These are phyloP conservation scores for Boleophthalmus pectinirostris DNA, from an alignment of 2,113 vertebrate genomes.

Conservation along the genomic window DNA sequence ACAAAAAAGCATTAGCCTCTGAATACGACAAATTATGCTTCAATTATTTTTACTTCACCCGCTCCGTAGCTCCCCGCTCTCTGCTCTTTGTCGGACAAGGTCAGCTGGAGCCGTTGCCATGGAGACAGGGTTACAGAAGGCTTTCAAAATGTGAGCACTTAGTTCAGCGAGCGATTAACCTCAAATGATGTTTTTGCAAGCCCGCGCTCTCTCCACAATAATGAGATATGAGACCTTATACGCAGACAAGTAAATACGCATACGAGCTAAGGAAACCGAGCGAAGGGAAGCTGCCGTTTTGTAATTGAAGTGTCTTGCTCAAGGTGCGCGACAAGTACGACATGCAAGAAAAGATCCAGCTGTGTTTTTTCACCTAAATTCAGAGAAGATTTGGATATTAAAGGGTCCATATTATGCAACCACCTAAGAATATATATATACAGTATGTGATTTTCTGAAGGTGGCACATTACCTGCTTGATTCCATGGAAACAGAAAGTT, in stretches of 20 bases:
- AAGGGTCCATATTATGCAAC: too few relatives aligned
- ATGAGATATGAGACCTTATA: not conserved
- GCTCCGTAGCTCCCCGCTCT: constrained; percentile 14
- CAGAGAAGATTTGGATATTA: too few relatives aligned
- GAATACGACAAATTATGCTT: not conserved
- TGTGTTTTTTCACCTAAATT: too few relatives aligned
- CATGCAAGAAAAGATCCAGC: too few relatives aligned
- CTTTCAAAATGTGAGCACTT: not conserved
- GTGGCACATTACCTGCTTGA: too few relatives aligned
- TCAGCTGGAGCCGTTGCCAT: constrained; percentile 54
- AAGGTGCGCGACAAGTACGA: too few relatives aligned
- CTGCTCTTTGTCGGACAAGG: constrained; percentile 47
- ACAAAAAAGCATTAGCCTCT: not conserved
- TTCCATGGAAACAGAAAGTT: too few relatives aligned
- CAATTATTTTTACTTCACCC: constrained; percentile 34
- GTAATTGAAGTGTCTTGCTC: too few relatives aligned
- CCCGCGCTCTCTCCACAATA: not conserved
- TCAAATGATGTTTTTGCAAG: not conserved
- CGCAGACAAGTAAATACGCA: not conserved
- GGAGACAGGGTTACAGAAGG: constrained; percentile 47
- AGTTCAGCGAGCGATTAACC: not conserved
- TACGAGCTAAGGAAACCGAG: not conserved
- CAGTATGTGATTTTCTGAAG: too few relatives aligned
- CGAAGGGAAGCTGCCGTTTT: not conserved
- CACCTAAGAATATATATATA: too few relatives aligned